Conservation (phyloP, 2,797 vertebrate species). For the Macropus fuliginosus region DNA sequence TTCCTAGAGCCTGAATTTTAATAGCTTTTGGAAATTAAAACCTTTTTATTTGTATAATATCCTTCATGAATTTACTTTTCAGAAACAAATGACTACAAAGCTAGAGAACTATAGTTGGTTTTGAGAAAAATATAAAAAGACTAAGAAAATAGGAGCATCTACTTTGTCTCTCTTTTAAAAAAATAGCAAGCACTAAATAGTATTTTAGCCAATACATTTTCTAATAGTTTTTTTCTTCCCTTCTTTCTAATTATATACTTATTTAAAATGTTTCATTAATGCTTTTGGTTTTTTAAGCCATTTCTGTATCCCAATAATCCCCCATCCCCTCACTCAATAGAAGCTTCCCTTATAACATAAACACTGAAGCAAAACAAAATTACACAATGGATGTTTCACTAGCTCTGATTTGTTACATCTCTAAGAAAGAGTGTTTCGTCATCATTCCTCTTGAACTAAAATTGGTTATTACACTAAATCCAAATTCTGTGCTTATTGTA, state of each 20-base stretch:
- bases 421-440: neutral
- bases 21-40: slow-evolving; percentile 81
- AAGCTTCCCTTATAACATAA: neutral
- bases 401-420: neutral
- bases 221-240: neutral
- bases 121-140: slow-evolving; percentile 25
- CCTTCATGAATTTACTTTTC: slow-evolving; percentile 73
- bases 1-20: slow-evolving; percentile 75
- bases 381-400: neutral
- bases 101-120: slow-evolving; percentile 61
- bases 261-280: neutral
- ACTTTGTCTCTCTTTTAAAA: neutral
- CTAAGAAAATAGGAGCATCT: slow-evolving; percentile 9
- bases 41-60: slow-evolving; percentile 76
- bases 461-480: neutral
- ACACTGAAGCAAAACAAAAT: neutral
- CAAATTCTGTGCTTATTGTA: neutral
- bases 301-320: neutral
- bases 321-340: neutral
- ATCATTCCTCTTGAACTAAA: neutral
- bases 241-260: neutral
- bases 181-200: slow-evolving; percentile 29
- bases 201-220: neutral
- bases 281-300: too few species aligned
- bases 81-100: slow-evolving; percentile 65